Evolutionary conservation across 1,140 invertebrate species (phyloP).

Genomic region (Dinothrombium tinctorium): DNA sequence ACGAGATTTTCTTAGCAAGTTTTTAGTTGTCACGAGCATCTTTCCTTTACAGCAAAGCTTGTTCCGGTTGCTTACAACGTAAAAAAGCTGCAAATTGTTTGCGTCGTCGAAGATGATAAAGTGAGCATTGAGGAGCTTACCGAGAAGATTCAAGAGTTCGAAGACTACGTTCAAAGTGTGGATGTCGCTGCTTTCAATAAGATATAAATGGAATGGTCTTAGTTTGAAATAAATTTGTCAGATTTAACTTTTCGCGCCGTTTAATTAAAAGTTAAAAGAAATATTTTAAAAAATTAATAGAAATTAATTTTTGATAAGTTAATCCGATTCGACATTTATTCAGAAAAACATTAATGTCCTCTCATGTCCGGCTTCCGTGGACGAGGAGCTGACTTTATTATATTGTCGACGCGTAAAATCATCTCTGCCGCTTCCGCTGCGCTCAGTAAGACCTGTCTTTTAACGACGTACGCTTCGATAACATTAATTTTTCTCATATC

Average conservation of each 20-base stretch:
- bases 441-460: constrained; percentile 76
- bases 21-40: background rate
- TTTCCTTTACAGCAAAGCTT: constrained; percentile 33
- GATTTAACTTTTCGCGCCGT: no score
- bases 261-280: no score
- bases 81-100: constrained; percentile 73
- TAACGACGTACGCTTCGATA: constrained; percentile 89
- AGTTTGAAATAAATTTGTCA: background rate
- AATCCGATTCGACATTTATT: no score
- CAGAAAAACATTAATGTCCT: constrained; percentile 35
- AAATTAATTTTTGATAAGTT: no score
- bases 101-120: constrained; percentile 86
- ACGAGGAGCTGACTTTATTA: constrained; percentile 80
- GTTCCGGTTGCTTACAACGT: constrained; percentile 85
- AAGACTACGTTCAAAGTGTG: constrained; percentile 65
- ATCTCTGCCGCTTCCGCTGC: constrained; percentile 95
- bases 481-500: constrained; percentile 42
- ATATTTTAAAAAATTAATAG: no score
- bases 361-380: constrained; percentile 55
- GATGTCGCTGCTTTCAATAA: constrained; percentile 93
- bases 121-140: constrained; percentile 63
- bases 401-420: constrained; percentile 93
- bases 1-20: background rate
- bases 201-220: constrained; percentile 37
- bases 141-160: constrained; percentile 62